Conservation (phyloP, 2,888 invertebrate genomes). For the Xestia xanthographa region DNA sequence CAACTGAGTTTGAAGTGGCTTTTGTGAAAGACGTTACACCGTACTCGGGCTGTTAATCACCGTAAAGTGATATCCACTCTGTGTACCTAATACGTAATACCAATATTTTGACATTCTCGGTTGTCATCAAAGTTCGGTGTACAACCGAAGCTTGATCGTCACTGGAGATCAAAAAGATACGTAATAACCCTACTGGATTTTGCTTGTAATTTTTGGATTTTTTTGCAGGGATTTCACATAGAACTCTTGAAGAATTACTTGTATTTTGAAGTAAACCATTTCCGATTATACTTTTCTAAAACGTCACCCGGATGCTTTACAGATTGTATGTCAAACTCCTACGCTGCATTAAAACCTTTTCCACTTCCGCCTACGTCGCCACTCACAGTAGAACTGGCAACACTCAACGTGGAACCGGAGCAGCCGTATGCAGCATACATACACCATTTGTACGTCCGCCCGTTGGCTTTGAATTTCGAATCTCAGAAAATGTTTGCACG, state of each 20-base stretch:
- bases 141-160: too few species aligned
- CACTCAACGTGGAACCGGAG: conserved; percentile 93
- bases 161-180: too few species aligned
- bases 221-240: not conserved
- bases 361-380: conserved; percentile 94
- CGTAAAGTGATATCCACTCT: too few species aligned
- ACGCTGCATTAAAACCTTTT: conserved; percentile 96
- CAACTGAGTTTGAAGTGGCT: too few species aligned
- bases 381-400: conserved; percentile 96
- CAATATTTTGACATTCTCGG: too few species aligned
- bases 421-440: conserved; percentile 96
- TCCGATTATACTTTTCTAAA: not conserved
- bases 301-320: conserved; percentile 64
- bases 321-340: conserved; percentile 96
- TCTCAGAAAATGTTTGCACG: conserved; percentile 97
- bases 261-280: not conserved
- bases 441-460: conserved; percentile 98
- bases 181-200: too few species aligned
- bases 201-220: not conserved
- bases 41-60: too few species aligned
- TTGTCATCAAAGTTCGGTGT: too few species aligned
- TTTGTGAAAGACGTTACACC: too few species aligned
- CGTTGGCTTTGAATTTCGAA: conserved; percentile 96
- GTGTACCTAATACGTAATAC: too few species aligned
- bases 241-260: not conserved